These are phyloP conservation scores for Lithobates pipiens DNA, from an alignment of 2,797 vertebrate species.

Conservation along the genomic window DNA sequence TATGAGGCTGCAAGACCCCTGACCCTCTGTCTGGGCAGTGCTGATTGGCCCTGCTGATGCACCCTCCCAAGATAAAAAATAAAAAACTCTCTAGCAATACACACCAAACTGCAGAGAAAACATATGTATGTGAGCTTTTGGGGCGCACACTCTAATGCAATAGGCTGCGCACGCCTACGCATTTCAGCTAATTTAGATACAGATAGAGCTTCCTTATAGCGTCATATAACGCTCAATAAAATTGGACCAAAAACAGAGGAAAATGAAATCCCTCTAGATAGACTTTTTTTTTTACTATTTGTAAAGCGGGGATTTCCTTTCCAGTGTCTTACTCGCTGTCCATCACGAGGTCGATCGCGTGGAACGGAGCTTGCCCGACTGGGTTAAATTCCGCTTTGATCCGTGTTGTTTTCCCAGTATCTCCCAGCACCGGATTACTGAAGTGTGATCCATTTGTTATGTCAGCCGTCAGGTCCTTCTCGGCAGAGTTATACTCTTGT, in stretches of 20 bases:
- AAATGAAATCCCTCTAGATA: background rate
- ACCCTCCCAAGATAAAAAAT: too few relatives aligned
- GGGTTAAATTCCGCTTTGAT: conserved; percentile 17
- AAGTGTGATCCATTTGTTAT: conserved; percentile 38
- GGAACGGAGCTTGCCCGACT: background rate
- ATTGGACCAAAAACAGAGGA: background rate
- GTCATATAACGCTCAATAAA: background rate
- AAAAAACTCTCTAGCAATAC: too few relatives aligned
- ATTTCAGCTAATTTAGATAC: too few relatives aligned
- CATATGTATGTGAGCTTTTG: too few relatives aligned
- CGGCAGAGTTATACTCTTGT: conserved; percentile 15
- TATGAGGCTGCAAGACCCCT: too few relatives aligned
- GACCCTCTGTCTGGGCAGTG: too few relatives aligned
- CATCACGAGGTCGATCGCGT: background rate
- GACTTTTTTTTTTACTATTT: background rate
- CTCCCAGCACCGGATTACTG: conserved; percentile 7
- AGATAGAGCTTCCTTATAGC: too few relatives aligned
- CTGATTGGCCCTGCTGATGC: too few relatives aligned
- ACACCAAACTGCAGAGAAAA: too few relatives aligned
- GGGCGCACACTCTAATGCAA: too few relatives aligned
- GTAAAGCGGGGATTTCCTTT: background rate
- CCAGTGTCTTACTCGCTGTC: background rate
- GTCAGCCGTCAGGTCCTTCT: conserved; percentile 11
- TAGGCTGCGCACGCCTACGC: too few relatives aligned
- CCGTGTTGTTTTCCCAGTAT: conserved; percentile 6